Evolutionary conservation across 2,113 vertebrate species (phyloP), one percentile per base, ranked within the genome.

Genomic region (Poeciliopsis turrubarensis): DNA sequence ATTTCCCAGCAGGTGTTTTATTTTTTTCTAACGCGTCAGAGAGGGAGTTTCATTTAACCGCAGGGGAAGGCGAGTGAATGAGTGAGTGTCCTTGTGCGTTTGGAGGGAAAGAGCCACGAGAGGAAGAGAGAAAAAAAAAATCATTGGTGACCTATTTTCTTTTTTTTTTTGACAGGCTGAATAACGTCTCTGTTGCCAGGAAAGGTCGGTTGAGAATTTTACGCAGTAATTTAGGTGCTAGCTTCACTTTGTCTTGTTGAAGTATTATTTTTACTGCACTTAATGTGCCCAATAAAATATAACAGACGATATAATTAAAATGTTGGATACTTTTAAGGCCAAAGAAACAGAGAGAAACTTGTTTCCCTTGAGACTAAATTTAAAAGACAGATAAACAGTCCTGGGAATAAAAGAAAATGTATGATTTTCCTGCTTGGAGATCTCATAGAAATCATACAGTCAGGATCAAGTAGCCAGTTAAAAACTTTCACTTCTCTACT

Each of bases 101-200:
- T 27, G 44, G 22, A 37, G 25, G 65, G 65, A 72, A 66, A 30
- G 80, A 60, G 64, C 60, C 13, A 80, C 34, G 30, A 14, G 74
- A 8, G 2, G 31, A 60, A 14, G 54, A 11, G 60, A 32, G 26
- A 76, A 60, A 62, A 60, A 61, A 81, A 47, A 83, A 70, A 31
- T 60, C 80, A 60, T 68, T 44, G 60, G 74, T 92, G 92, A 94
- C 90, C 92, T 72, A 91, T 37, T 37, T 37, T 37, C 34, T 37
- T 11, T 37, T 34, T 34, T 86, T 92, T 93, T 76, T 66, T 34
- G 64, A 74, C 63, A 65, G 60, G 64, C 76, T 85, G 79, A 83
- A 41, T 22, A 51, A 54, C 32, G 29, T 69, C 37, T 51, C 80
- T 83, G 87, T 86, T 90, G 73, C 81, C 78, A 77, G 73, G 87